Evolutionary conservation across 2,113 vertebrate genomes (phyloP), one percentile per base, ranked within the genome.

Genomic region (Corythornis vintsioides): DNA sequence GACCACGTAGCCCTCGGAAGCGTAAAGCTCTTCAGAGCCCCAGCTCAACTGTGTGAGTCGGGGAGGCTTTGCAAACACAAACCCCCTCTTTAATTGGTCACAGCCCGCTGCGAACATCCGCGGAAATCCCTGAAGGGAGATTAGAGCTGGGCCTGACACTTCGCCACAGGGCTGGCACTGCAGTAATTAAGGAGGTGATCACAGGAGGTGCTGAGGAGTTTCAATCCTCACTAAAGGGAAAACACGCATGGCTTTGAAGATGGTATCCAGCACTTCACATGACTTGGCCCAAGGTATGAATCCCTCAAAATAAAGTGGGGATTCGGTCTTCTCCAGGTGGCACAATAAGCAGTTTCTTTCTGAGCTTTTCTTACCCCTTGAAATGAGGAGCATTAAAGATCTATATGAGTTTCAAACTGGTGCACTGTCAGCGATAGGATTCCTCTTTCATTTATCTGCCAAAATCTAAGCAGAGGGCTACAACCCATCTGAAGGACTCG

Each of bases 1-100:
- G 48, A 13, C 11, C 35, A 6, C 5, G 1, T 1, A 1, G 10
- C 65, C 71, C 66, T 40, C 70, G 26, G 43, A 88, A 48, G 40
- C 0, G 1, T 1, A 35, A 40, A 47, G 45, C 24, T 57, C 77
- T 3, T 15, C 0, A 0, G 55, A 35, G 8, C 22, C 70, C 35
- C 9, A 14, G 3, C 64, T 42, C 75, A 31, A 28, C 69, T 7
- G 31, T 2, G 43, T 18, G 0, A 85, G 59, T 1, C 3, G 1
- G n/a, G n/a, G 83, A 2, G 38, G 79, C 50, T 86, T 50, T 38
- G 55, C 82, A 69, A 16, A 65, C 66, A 43, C 64, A 5, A 38
- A 9, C 35, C 21, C 53, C 43, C 55, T n/a, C 48, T 61, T 61
- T 77, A 92, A 90, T 77, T 71, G 89, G 92, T 86, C 94, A 77